These are phyloP conservation scores for Oreochromis spilurus DNA, from an alignment of 2,113 vertebrate species.

Conservation along the genomic window DNA sequence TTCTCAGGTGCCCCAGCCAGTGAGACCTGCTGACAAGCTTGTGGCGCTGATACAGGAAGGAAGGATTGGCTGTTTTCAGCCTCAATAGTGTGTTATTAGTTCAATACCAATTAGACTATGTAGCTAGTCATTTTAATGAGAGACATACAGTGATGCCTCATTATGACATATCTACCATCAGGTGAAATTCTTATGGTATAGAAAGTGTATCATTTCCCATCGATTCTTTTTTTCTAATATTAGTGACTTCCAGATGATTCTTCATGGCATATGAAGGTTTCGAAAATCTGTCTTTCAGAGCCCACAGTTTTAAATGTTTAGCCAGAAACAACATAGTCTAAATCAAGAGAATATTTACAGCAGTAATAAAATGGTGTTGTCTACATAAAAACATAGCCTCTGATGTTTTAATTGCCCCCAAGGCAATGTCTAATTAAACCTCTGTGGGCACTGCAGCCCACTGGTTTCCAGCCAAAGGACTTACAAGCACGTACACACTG, in stretches of 20 bases:
- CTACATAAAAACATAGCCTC: neutral
- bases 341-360: conserved; percentile 12
- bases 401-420: conserved; percentile 48
- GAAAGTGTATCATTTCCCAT: neutral
- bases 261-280: neutral
- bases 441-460: conserved; percentile 9
- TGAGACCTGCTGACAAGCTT: conserved; percentile 39
- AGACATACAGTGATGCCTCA: neutral
- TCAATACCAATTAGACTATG: conserved; percentile 50
- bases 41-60: neutral
- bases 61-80: neutral
- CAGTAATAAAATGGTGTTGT: neutral
- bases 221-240: neutral
- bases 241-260: neutral
- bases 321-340: neutral
- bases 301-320: neutral
- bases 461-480: conserved; percentile 13
- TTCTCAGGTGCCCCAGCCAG: conserved; percentile 37
- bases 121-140: neutral
- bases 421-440: conserved; percentile 55
- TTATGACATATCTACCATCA: conserved; percentile 1
- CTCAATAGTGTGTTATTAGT: conserved; percentile 18
- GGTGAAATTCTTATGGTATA: neutral
- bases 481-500: neutral
- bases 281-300: neutral